A percentile compares a stretch with the other conserved stretches of the same genome.
Evolutionary conservation across 2,797 vertebrate genomes (phyloP).

Genomic region (Pipistrellus pygmaeus): DNA sequence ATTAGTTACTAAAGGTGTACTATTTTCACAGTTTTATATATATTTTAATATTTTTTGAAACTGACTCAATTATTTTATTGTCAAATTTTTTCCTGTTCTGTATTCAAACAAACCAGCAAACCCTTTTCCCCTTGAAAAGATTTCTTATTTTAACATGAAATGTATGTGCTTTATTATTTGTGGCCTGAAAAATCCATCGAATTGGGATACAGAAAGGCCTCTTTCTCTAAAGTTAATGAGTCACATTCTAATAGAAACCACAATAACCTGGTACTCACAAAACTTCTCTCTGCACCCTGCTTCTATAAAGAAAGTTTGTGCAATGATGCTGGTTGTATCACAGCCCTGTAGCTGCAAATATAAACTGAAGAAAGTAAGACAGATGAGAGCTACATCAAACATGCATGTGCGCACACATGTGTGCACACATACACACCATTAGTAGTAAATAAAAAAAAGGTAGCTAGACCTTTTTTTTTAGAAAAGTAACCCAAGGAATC

Average conservation of each 20-base stretch:
- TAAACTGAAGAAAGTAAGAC: neutral
- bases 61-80: neutral
- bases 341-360: neutral
- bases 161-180: neutral
- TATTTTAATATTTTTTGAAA: neutral
- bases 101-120: conserved; percentile 29
- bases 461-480: neutral
- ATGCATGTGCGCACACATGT: neutral
- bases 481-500: conserved; percentile 49
- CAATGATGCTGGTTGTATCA: neutral
- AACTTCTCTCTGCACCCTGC: neutral
- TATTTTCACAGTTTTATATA: neutral
- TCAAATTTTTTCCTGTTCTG: neutral
- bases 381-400: neutral
- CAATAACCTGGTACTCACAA: neutral
- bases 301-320: conserved; percentile 11
- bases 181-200: neutral
- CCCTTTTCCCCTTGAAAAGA: neutral
- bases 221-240: neutral
- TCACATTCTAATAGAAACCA: neutral
- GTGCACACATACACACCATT: neutral
- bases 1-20: neutral
- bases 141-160: conserved; percentile 46
- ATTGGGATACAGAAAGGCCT: neutral
- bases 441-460: neutral